Conservation (phyloP, 1,140 invertebrate species). For the Asbolus verrucosus region DNA sequence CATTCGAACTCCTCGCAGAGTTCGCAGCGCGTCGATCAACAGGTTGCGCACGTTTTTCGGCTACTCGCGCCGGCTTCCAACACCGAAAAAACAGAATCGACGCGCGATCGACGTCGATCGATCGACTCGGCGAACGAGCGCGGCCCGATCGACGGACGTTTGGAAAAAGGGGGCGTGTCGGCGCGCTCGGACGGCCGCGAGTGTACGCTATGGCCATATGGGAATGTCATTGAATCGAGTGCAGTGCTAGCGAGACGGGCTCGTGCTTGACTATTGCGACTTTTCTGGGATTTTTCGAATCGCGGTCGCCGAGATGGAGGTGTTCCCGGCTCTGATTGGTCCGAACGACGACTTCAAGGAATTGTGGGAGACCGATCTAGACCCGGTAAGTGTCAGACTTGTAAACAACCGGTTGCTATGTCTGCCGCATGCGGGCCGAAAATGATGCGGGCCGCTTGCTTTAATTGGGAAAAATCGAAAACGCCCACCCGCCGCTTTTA, state of each 20-base stretch:
- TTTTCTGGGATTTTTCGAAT: background rate
- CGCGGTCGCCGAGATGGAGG: slow-evolving; percentile 4
- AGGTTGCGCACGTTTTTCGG: background rate
- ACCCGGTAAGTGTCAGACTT: slow-evolving; percentile 74
- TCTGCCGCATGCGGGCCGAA: background rate
- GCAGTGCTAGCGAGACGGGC: too few species aligned
- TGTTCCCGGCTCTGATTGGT: slow-evolving; percentile 63
- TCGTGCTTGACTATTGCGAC: background rate
- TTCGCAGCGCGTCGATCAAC: background rate
- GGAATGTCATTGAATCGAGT: slow-evolving; percentile 7
- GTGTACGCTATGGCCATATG: slow-evolving; percentile 41
- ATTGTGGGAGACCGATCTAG: slow-evolving; percentile 81
- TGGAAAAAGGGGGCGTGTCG: slow-evolving; percentile 4
- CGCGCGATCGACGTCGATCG: too few species aligned
- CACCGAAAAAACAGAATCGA: too few species aligned
- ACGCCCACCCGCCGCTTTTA: too few species aligned
- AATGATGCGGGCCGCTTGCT: background rate
- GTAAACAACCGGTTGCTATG: background rate
- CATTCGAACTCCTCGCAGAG: slow-evolving; percentile 20
- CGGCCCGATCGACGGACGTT: too few species aligned
- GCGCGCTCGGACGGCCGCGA: background rate
- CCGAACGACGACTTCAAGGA: slow-evolving; percentile 76
- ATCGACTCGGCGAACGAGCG: too few species aligned
- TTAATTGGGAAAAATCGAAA: too few species aligned
- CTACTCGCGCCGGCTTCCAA: too few species aligned